Evolutionary conservation across 2,797 vertebrate species (phyloP).

Genomic region (Channa striata): DNA sequence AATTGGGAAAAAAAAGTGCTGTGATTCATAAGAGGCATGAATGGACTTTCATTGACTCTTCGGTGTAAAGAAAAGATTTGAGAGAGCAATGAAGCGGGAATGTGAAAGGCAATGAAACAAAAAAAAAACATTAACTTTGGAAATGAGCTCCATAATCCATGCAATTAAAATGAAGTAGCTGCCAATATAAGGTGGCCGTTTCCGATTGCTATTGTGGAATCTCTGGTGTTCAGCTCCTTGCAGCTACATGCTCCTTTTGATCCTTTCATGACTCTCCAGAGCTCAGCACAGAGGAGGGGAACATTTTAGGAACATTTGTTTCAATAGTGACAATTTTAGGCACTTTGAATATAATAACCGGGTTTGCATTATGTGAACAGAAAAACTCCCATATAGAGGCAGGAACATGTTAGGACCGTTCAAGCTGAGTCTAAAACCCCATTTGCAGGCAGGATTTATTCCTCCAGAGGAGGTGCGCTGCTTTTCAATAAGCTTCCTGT

Average conservation of each 20-base stretch:
- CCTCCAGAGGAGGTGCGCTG: not conserved
- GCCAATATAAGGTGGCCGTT: constrained; percentile 65
- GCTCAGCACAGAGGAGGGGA: constrained; percentile 36
- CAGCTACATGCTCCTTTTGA: constrained; percentile 54
- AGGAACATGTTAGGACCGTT: constrained; percentile 22
- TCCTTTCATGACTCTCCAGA: constrained; percentile 53
- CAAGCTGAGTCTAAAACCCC: not conserved
- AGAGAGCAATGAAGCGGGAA: constrained; percentile 63
- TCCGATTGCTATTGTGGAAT: constrained; percentile 29
- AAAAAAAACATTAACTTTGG: constrained; percentile 71
- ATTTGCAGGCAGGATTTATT: not conserved
- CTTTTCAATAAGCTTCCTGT: not conserved
- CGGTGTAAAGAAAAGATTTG: constrained; percentile 55
- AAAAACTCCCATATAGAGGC: constrained; percentile 25
- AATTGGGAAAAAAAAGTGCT: constrained; percentile 29
- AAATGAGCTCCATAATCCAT: constrained; percentile 74
- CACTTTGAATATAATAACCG: constrained; percentile 45
- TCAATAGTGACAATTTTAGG: constrained; percentile 31
- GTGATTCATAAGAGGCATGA: constrained; percentile 58
- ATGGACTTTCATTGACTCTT: constrained; percentile 67
- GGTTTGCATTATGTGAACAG: constrained; percentile 39
- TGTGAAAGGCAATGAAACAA: constrained; percentile 69
- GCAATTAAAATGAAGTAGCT: constrained; percentile 77
- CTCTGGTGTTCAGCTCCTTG: constrained; percentile 29
- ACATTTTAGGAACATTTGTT: constrained; percentile 43